phyloP scores from a whole-genome alignment of 2,113 vertebrate species.

The Forbesichthys agassizii region DNA sequence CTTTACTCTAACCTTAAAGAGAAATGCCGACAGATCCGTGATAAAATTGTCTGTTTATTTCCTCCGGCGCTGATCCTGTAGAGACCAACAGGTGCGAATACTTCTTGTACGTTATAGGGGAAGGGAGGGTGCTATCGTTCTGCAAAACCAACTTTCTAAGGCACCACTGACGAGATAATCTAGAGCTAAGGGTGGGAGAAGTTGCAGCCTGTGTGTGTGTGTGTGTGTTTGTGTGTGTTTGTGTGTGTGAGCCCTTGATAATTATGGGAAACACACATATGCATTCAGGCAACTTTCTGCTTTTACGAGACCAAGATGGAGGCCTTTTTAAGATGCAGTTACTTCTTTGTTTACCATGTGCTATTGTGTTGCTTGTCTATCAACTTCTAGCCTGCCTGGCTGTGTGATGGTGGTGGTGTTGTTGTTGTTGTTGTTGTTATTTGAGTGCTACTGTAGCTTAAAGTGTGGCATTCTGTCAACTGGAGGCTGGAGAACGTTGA shows the following conservation, averaged over 20 bases:
- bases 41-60: no score
- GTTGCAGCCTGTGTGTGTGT: constrained; percentile 48
- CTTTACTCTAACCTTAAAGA: constrained; percentile 13
- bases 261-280: constrained; percentile 50
- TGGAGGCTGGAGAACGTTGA: background rate
- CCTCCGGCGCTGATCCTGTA: no score
- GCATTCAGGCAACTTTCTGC: constrained; percentile 19
- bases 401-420: no score
- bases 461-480: background rate
- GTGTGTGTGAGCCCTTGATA: constrained; percentile 44
- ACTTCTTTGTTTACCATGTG: constrained; percentile 6
- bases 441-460: background rate
- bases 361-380: constrained; percentile 6
- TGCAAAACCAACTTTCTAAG: constrained; percentile 30
- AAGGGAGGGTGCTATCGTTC: background rate
- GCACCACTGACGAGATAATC: constrained; percentile 30
- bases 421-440: no score
- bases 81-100: no score
- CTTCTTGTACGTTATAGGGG: constrained; percentile 1
- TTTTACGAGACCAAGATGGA: constrained; percentile 38
- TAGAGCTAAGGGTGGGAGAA: constrained; percentile 47
- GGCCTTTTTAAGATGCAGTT: constrained; percentile 14
- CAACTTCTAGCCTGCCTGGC: no score
- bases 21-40: background rate
- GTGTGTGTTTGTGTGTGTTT: constrained; percentile 24